phyloP scores from a whole-genome alignment of 2,888 invertebrate genomes.

The Pocota personata region DNA sequence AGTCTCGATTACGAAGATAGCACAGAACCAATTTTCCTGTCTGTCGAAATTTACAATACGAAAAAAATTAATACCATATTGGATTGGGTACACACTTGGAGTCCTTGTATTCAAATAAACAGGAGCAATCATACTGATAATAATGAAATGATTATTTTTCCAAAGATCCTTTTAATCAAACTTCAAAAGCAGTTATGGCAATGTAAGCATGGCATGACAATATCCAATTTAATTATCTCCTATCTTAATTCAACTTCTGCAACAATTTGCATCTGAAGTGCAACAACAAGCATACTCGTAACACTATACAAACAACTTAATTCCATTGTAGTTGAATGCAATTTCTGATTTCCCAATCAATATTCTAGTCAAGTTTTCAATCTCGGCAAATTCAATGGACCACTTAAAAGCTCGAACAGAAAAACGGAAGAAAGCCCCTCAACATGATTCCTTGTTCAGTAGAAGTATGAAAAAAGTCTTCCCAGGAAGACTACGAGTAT shows the following conservation, averaged over 20 bases:
- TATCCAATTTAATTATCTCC: slow-evolving; percentile 46
- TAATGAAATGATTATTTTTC: slow-evolving; percentile 10
- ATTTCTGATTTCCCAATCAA: slow-evolving; percentile 67
- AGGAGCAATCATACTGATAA: neutral
- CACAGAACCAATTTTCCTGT: neutral
- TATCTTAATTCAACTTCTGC: slow-evolving; percentile 40
- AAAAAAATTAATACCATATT: neutral
- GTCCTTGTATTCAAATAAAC: neutral
- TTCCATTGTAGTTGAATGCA: slow-evolving; percentile 63
- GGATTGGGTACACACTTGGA: neutral
- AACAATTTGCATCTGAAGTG: slow-evolving; percentile 64
- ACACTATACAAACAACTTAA: slow-evolving; percentile 65
- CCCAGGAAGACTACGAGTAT: neutral
- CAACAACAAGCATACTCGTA: slow-evolving; percentile 61
- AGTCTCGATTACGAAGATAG: neutral
- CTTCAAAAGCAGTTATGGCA: neutral
- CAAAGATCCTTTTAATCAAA: slow-evolving; percentile 4
- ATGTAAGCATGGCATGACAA: slow-evolving; percentile 21
- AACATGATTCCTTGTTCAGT: slow-evolving; percentile 40
- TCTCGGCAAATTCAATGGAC: slow-evolving; percentile 67
- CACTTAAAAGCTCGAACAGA: slow-evolving; percentile 56
- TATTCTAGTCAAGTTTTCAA: slow-evolving; percentile 70
- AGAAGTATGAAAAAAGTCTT: slow-evolving; percentile 24
- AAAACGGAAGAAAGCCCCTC: slow-evolving; percentile 48
- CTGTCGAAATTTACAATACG: neutral